Percentiles rank a stretch among this genome's conserved stretches.
phyloP scores from a whole-genome alignment of 2,113 vertebrate species.

The Corythornis vintsioides region DNA sequence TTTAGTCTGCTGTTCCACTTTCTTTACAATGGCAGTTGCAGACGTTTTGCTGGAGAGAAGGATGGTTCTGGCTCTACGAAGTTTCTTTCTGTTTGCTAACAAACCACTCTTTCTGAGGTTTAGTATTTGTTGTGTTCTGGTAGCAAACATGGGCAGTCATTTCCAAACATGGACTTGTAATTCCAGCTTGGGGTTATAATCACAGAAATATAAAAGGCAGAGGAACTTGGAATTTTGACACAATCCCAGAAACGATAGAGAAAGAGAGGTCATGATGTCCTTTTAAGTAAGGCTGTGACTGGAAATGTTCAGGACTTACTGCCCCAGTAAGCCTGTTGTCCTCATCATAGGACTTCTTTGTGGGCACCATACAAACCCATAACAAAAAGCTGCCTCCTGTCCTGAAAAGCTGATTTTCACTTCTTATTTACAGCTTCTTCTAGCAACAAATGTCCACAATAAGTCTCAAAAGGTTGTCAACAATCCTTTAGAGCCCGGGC shows the following conservation, averaged over 20 bases:
- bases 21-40: constrained; percentile 22
- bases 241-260: background rate
- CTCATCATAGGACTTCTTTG: background rate
- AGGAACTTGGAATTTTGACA: background rate
- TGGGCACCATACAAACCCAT: background rate
- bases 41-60: background rate
- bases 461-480: constrained; percentile 14
- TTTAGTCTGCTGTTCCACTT: constrained; percentile 27
- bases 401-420: background rate
- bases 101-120: background rate
- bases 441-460: background rate
- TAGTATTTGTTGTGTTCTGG: background rate
- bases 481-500: background rate
- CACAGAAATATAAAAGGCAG: constrained; percentile 10
- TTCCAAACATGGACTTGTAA: background rate
- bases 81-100: constrained; percentile 31
- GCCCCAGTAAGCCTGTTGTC: constrained; percentile 43
- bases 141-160: background rate
- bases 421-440: constrained; percentile 24
- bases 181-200: constrained; percentile 3
- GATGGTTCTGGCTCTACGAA: background rate
- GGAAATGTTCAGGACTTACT: background rate
- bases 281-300: background rate
- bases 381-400: background rate
- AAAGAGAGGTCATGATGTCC: background rate